These are phyloP conservation scores for Phortica okadai DNA, from an alignment of 2,888 invertebrate genomes.

Conservation along the genomic window DNA sequence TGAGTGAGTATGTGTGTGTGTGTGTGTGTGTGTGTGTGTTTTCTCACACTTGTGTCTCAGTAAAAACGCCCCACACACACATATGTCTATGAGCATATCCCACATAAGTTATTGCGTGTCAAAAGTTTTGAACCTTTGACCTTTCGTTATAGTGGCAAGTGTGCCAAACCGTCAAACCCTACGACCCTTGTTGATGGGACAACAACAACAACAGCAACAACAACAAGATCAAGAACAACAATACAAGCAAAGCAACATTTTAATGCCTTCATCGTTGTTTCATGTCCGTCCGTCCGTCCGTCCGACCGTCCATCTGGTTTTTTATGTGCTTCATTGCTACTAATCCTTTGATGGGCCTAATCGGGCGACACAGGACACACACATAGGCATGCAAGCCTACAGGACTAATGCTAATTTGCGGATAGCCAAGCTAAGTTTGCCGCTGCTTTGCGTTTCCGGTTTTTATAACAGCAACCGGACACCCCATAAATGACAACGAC, in stretches of 20 bases:
- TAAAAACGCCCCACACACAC: not conserved
- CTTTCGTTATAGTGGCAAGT: conserved; percentile 38
- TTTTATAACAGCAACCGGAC: conserved; percentile 63
- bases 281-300: not conserved
- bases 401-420: conserved; percentile 62
- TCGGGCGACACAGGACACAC: conserved; percentile 50
- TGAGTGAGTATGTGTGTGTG: not conserved
- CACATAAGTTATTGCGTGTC: conserved; percentile 71
- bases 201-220: not conserved
- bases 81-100: conserved; percentile 51
- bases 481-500: conserved; percentile 58
- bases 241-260: not conserved
- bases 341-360: conserved; percentile 72
- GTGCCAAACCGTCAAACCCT: not conserved
- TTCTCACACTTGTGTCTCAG: not conserved
- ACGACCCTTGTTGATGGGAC: not conserved
- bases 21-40: not conserved
- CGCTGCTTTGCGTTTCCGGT: conserved; percentile 51
- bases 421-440: conserved; percentile 68
- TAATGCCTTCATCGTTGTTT: conserved; percentile 2
- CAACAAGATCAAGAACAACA: not conserved
- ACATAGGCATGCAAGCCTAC: conserved; percentile 48
- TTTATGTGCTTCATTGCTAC: conserved; percentile 53
- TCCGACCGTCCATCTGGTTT: not conserved
- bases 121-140: conserved; percentile 71